These are phyloP conservation scores for Zophobas morio DNA, from an alignment of 1,140 invertebrate genomes.

Conservation along the genomic window DNA sequence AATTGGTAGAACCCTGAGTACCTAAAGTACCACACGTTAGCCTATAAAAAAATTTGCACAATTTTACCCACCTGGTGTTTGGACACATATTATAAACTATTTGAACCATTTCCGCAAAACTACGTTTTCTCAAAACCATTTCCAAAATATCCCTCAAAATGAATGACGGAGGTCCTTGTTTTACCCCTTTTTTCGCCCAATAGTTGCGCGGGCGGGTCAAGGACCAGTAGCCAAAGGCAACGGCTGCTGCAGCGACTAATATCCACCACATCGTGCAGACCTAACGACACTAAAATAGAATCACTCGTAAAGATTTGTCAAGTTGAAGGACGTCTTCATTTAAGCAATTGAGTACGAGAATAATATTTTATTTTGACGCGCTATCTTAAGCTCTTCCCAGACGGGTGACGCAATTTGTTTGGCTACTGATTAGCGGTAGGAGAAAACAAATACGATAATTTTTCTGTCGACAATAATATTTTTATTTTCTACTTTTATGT, in stretches of 20 bases:
- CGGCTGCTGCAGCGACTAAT: conserved; percentile 52
- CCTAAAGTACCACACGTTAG: no score
- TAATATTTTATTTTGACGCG: no score
- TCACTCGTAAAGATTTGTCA: background rate
- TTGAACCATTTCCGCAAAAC: background rate
- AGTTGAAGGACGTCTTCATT: background rate
- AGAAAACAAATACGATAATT: no score
- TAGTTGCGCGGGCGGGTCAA: background rate
- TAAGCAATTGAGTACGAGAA: background rate
- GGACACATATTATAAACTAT: conserved; percentile 1
- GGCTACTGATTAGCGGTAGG: no score
- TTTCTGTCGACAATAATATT: no score
- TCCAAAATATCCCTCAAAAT: background rate
- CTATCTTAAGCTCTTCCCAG: no score
- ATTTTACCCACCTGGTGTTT: background rate
- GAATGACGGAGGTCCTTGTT: background rate
- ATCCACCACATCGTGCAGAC: conserved; percentile 76
- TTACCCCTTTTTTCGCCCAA: background rate
- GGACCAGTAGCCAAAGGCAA: background rate
- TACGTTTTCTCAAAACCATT: background rate
- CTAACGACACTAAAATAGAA: conserved; percentile 70
- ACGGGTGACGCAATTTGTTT: no score
- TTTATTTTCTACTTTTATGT: no score
- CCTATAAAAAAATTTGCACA: no score
- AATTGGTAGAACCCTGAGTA: no score